Conservation (phyloP, 2,113 vertebrate species). For the Prionailurus viverrinus region DNA sequence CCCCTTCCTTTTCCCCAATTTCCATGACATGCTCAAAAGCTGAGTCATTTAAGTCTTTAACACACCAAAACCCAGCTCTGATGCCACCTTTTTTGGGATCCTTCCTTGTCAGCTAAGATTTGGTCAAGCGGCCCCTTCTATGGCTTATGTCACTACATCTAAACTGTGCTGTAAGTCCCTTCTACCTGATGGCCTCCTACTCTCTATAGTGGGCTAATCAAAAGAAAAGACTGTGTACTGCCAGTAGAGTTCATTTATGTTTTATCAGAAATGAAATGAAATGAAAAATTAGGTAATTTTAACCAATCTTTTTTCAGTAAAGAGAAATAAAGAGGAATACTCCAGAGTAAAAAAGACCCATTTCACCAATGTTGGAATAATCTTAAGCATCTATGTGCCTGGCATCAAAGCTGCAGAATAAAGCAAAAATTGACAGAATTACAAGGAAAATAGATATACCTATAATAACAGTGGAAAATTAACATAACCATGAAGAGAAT, state of each 20-base stretch:
- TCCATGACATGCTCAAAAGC: not conserved
- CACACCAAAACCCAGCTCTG: not conserved
- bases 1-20: accelerated
- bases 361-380: not conserved
- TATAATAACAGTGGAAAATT: not conserved
- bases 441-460: not conserved
- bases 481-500: not conserved
- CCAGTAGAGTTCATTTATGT: not conserved
- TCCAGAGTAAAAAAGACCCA: not conserved
- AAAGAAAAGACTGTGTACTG: not conserved
- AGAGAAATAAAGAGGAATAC: not conserved
- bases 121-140: not conserved
- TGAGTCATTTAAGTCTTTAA: not conserved
- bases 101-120: not conserved
- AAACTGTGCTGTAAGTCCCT: accelerated
- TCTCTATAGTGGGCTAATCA: not conserved
- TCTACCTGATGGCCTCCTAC: not conserved
- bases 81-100: not conserved
- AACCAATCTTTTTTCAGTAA: not conserved
- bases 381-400: not conserved
- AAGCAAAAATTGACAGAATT: conserved; percentile 11
- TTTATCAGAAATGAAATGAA: not conserved
- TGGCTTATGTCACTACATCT: not conserved
- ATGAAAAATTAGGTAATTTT: not conserved
- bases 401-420: not conserved